These are phyloP conservation scores for Myotis davidii DNA, from an alignment of 2,113 vertebrate species.

Conservation along the genomic window DNA sequence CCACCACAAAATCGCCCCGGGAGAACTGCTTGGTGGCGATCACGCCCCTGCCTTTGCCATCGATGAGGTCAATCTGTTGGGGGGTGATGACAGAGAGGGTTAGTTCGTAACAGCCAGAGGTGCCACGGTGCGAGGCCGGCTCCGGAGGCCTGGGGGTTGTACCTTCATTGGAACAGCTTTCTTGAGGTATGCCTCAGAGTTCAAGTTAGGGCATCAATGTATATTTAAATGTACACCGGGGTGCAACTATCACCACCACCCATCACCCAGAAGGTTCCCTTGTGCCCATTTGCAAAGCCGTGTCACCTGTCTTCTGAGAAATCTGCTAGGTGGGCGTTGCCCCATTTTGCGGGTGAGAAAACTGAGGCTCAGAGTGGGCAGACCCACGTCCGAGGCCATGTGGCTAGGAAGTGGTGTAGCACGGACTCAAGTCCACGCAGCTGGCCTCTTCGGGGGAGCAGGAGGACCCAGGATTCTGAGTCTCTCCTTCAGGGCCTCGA, in stretches of 20 bases:
- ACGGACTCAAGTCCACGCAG: neutral
- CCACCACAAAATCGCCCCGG: constrained; percentile 96
- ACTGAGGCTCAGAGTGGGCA: neutral
- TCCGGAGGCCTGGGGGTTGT: too few species aligned
- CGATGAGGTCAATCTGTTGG: constrained; percentile 92
- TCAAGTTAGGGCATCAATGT: accelerated
- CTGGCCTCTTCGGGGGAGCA: accelerated
- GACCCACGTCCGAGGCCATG: neutral
- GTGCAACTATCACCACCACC: neutral
- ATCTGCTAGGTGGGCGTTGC: too few species aligned
- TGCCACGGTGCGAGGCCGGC: accelerated
- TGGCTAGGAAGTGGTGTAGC: accelerated
- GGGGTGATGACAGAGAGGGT: neutral
- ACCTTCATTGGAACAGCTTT: neutral
- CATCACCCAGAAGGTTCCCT: neutral
- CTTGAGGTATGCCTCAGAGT: accelerated
- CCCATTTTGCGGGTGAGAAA: neutral
- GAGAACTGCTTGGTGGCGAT: constrained; percentile 93
- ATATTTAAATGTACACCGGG: accelerated
- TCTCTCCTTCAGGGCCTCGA: neutral
- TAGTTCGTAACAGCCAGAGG: neutral
- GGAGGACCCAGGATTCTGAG: neutral
- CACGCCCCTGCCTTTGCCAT: constrained; percentile 94
- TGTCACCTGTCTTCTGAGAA: neutral
- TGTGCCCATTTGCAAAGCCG: neutral